A percentile compares a stretch with the other conserved stretches of the same genome.
Evolutionary conservation across 2,113 vertebrate genomes (phyloP).

Genomic region (Diphyllodes magnificus): DNA sequence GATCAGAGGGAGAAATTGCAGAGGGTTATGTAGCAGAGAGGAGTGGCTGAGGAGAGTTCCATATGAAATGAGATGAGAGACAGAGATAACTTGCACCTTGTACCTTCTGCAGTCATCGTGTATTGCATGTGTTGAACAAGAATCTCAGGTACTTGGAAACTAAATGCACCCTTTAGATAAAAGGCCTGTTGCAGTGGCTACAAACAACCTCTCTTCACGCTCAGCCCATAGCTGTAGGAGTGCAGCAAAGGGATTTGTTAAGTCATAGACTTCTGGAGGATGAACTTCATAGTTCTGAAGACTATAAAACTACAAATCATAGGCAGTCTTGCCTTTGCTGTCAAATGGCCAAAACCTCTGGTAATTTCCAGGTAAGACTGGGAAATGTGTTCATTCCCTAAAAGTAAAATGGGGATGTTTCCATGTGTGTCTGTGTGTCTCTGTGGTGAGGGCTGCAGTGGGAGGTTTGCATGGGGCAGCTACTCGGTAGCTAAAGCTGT

Average conservation of each 20-base stretch:
- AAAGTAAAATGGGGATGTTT: background rate
- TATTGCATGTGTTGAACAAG: background rate
- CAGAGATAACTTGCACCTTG: background rate
- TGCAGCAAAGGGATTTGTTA: background rate
- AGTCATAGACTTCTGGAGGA: background rate
- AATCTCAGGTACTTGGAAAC: background rate
- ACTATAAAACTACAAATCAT: background rate
- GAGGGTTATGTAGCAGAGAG: background rate
- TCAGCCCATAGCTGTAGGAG: background rate
- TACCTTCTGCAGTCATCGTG: background rate
- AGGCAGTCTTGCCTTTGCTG: background rate
- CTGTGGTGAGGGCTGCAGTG: fast-evolving
- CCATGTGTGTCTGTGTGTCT: fast-evolving
- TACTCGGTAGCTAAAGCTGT: background rate
- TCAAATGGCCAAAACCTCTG: background rate
- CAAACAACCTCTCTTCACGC: background rate
- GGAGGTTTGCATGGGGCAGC: background rate
- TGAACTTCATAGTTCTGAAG: background rate
- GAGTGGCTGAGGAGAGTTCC: background rate
- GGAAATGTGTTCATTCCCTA: background rate
- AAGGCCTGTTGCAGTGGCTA: background rate
- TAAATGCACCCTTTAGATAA: background rate
- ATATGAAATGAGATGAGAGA: background rate
- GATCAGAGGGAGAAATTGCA: background rate
- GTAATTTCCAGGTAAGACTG: background rate